Base-by-base conservation (phyloP, 2,888 invertebrate genomes). In the Aspidiotus rigidus region DNA sequence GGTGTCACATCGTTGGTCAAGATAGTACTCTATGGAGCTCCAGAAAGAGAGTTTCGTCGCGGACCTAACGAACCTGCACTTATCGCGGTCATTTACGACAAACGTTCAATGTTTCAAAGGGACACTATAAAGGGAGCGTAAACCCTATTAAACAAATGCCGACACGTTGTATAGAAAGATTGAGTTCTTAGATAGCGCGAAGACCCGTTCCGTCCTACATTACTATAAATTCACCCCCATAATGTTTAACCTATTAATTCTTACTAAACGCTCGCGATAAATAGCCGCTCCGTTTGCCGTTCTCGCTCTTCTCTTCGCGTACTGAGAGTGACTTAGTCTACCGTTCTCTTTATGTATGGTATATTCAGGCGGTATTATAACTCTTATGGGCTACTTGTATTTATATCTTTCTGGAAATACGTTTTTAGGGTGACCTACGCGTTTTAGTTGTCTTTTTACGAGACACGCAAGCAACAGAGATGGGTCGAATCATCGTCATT, bases 241-340 rank as follows among this genome's bases (percentile, higher is more conserved):
- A 64, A 64, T 64, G 64, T 64, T 64, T 64, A 64, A 64, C 64
- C 64, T 64, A 64, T 64, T 64, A 64, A 64, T 64, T 64, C 64
- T 64, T 64, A 64, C 64, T 64, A 64, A 64, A 64, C 64, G 64
- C 41, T 64, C 49, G 55, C 64, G 64, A 64, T 64, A 64, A 64
- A 64, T 64, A 64, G 64, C 55, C 49, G 49, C 49, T 49, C 49
- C n/a, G 49, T 49, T 49, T 49, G 28, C 28, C 28, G 28, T 5
- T 28, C 28, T 28, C 28, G 28, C 28, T 28, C 28, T 28, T 5
- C 28, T 28, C 28, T 28, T 28, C 5, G 28, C 28, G 28, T 28
- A 28, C 28, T 28, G 5, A 28, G 5, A 28, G 28, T 28, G 28
- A 28, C 28, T 28, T 28, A 28, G 28, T 28, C 28, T 28, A 28